These are phyloP conservation scores for Channa argus DNA, from an alignment of 2,113 vertebrate species.

Conservation along the genomic window DNA sequence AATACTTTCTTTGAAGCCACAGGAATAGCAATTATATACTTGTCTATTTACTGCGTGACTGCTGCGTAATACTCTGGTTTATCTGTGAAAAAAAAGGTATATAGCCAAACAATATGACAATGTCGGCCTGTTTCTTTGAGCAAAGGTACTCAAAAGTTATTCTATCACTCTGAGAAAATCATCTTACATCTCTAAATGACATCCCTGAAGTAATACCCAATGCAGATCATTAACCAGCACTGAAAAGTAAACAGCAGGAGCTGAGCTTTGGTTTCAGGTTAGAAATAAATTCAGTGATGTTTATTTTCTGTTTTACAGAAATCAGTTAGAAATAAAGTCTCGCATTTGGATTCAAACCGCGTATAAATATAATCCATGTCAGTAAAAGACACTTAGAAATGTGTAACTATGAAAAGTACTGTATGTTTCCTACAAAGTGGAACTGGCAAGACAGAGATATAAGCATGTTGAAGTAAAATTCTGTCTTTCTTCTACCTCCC, in stretches of 20 bases:
- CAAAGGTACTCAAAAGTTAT: conserved; percentile 38
- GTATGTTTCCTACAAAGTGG: neutral
- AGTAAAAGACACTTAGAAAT: neutral
- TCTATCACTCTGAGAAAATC: conserved; percentile 11
- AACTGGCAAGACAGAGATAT: neutral
- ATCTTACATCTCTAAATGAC: conserved; percentile 30
- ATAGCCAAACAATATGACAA: neutral
- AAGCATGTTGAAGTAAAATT: neutral
- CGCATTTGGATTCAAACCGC: neutral
- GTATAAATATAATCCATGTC: neutral
- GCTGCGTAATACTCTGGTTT: neutral
- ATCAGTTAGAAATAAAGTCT: neutral
- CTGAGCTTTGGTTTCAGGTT: conserved; percentile 18
- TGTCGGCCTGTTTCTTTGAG: conserved; percentile 4
- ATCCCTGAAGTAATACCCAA: conserved; percentile 24
- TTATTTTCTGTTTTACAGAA: conserved; percentile 5
- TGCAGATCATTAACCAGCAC: conserved; percentile 30
- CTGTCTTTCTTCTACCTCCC: neutral
- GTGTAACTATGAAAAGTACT: neutral
- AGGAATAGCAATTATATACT: neutral
- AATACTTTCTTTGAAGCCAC: conserved; percentile 2
- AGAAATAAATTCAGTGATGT: conserved; percentile 34
- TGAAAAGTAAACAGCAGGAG: conserved; percentile 19
- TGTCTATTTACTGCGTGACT: neutral
- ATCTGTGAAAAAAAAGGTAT: neutral